Percentiles rank a stretch among this genome's conserved stretches.
Conservation (phyloP, 1,140 invertebrate genomes). For the Oreohelix idahoensis region DNA sequence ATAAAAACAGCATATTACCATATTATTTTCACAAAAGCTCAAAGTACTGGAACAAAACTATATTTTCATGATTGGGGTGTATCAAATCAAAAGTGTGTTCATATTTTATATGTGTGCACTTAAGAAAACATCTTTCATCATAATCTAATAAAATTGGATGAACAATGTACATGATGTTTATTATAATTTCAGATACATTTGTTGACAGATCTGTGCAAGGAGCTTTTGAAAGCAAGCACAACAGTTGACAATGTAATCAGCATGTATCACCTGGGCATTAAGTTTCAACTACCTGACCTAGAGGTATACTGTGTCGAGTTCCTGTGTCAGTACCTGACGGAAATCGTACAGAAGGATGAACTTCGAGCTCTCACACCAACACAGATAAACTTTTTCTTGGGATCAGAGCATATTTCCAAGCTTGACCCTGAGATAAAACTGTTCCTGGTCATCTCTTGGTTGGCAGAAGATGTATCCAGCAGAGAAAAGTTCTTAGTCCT, state of each 20-base stretch:
- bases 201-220: conserved; percentile 79
- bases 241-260: conserved; percentile 79
- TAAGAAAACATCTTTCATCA: too few species aligned
- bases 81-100: too few species aligned
- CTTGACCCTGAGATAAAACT: conserved; percentile 65
- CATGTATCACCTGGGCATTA: conserved; percentile 76
- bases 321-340: conserved; percentile 69
- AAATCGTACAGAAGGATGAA: conserved; percentile 74
- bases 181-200: conserved; percentile 76
- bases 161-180: too few species aligned
- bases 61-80: too few species aligned
- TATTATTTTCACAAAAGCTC: too few species aligned
- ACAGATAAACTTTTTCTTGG: conserved; percentile 70
- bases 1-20: too few species aligned
- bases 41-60: too few species aligned
- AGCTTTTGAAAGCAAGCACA: conserved; percentile 79
- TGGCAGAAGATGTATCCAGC: conserved; percentile 59
- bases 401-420: conserved; percentile 55
- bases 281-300: conserved; percentile 75
- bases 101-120: too few species aligned
- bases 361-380: conserved; percentile 68
- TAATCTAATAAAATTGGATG: too few species aligned
- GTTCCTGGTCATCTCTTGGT: conserved; percentile 66
- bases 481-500: conserved; percentile 60
- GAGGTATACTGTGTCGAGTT: conserved; percentile 70